A percentile compares a stretch with the other conserved stretches of the same genome.
Evolutionary conservation across 2,888 invertebrate genomes (phyloP).

Genomic region (Tetranychus truncatus): DNA sequence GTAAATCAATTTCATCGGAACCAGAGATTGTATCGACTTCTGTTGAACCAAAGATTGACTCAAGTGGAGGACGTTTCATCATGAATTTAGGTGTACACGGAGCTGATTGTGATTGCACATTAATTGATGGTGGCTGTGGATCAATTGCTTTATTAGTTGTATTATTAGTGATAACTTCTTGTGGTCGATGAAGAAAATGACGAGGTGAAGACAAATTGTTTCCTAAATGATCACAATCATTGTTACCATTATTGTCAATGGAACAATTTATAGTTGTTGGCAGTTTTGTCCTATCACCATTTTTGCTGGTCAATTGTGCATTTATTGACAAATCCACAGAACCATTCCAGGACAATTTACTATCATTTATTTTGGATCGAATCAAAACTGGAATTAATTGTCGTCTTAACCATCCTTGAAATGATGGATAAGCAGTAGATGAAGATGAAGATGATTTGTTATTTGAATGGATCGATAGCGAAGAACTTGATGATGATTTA

Average conservation of each 20-base stretch:
- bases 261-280: neutral
- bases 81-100: conserved; percentile 5
- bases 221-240: neutral
- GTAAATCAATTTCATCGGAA: neutral
- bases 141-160: no score
- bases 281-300: no score
- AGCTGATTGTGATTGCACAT: neutral
- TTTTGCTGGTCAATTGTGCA: no score
- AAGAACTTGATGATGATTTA: neutral
- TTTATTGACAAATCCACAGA: neutral
- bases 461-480: neutral
- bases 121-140: no score
- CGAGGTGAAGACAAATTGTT: neutral
- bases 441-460: neutral
- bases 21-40: neutral
- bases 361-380: neutral
- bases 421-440: neutral
- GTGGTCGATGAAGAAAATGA: no score
- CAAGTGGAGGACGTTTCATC: conserved; percentile 3
- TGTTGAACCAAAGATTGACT: neutral
- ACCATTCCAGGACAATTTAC: neutral
- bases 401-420: neutral
- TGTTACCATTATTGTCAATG: neutral
- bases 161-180: no score
- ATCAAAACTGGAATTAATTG: neutral